A percentile compares a stretch with the other conserved stretches of the same genome.
Conservation (phyloP, 2,797 vertebrate species). For the Gorsachius magnificus region DNA sequence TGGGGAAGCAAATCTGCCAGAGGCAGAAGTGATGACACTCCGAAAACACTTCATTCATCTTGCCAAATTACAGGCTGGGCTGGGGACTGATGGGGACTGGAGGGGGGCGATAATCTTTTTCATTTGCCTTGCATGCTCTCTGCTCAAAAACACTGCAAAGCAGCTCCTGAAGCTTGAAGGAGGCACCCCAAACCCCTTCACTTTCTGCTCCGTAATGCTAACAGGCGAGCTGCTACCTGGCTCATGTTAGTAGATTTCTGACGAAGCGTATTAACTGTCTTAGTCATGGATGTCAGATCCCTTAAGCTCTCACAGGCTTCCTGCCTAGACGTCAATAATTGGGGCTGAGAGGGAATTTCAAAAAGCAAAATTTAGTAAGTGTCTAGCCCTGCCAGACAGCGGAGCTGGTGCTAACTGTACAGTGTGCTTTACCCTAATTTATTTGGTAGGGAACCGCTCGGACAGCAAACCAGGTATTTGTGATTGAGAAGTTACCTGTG, state of each 20-base stretch:
- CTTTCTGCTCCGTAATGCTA: conserved; percentile 22
- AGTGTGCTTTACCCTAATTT: neutral
- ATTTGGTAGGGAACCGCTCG: neutral
- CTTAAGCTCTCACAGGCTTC: neutral
- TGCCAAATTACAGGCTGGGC: conserved; percentile 66
- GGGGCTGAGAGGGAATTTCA: conserved; percentile 49
- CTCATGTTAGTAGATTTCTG: neutral
- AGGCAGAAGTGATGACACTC: conserved; percentile 63
- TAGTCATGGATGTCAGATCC: conserved; percentile 26
- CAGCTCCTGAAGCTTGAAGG: neutral
- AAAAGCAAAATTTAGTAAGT: neutral
- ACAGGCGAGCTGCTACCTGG: conserved; percentile 19
- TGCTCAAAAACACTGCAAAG: neutral
- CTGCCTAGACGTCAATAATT: neutral
- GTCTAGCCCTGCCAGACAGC: neutral
- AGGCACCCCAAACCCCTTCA: neutral
- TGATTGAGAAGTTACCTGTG: neutral
- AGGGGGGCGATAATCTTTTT: conserved; percentile 1
- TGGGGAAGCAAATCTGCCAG: conserved; percentile 70
- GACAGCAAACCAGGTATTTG: neutral
- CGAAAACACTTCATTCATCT: conserved; percentile 69
- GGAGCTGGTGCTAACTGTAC: neutral
- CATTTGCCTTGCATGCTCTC: conserved; percentile 11
- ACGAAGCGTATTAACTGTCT: neutral
- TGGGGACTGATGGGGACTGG: conserved; percentile 54